Base-by-base conservation (phyloP, 2,888 invertebrate species). In the Dorcus parallelipipedus region DNA sequence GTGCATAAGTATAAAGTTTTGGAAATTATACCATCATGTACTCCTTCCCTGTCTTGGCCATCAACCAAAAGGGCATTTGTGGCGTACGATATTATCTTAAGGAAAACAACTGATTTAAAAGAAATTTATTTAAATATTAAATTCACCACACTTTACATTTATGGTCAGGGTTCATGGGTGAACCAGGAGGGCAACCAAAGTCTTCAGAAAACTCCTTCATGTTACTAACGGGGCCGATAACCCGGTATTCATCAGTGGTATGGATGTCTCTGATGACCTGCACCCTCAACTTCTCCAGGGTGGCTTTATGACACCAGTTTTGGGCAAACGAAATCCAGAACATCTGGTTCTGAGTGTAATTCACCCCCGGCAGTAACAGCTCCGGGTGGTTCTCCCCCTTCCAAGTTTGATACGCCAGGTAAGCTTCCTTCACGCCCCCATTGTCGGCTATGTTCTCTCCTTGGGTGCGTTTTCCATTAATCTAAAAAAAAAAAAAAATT, bases 401-500 rank as follows among this genome's bases (percentile, higher is more conserved):
- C 76, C 75, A 77, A 52, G 67, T 70, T 49, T 71, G 65, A 61
- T 78, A 78, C 42, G 77, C 77, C 61, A 75, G 67, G 68, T 78
- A 97, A 0, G 95, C 92, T 77, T 95, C 91, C 75, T 94, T 95
- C 64, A 95, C 87, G 4, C 95, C 96, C 5, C 95, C 95, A 75
- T 94, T 96, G 76, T 96, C 96, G 0, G 96, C 96, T 60, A 96
- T 95, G 76, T 96, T 96, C 77, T 96, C 95, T 10, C 94, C 94
- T 78, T 94, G 93, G 0, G 95, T 95, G 72, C 92, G 92, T 64
- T 93, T 88, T 57, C 96, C 96, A 73, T 95, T 94, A 56, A 96
- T 76, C 93, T 93, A 76, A 14, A 33, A 33, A 4, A 33, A 76
- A 14, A 33, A 33, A 4, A 33, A 33, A 33, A 33, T 5, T 0